phyloP scores from a whole-genome alignment of 2,113 vertebrate species.

The Eulacestoma nigropectus region DNA sequence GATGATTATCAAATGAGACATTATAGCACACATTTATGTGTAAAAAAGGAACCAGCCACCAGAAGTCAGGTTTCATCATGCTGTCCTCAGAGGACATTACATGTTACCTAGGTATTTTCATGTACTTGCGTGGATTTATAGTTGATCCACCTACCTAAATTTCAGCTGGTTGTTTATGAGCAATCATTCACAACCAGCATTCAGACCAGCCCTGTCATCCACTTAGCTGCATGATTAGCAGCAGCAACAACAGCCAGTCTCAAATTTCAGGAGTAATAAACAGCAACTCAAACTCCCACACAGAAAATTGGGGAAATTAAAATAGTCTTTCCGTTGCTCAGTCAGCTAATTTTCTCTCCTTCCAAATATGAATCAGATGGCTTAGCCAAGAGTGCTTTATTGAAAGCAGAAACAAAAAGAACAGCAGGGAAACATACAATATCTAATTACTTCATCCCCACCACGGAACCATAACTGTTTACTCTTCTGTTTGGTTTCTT shows the following conservation, averaged over 20 bases:
- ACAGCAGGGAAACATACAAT: constrained; percentile 7
- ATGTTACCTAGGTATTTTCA: not conserved
- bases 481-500: not conserved
- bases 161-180: not conserved
- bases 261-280: not conserved
- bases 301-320: constrained; percentile 36
- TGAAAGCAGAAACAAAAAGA: constrained; percentile 49
- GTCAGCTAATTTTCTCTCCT: constrained; percentile 30
- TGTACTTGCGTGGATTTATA: rapidly evolving
- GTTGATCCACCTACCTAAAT: not conserved
- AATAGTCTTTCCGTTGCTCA: constrained; percentile 27
- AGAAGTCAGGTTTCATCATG: not conserved
- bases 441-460: constrained; percentile 28
- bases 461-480: not conserved
- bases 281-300: not conserved
- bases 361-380: constrained; percentile 21
- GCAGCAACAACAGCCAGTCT: not conserved
- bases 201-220: not conserved
- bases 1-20: not conserved
- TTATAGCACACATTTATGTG: not conserved
- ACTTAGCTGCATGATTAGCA: not conserved
- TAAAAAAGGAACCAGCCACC: not conserved
- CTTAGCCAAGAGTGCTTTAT: not conserved
- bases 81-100: not conserved
- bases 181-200: not conserved